These are phyloP conservation scores for Xiphophorus hellerii DNA, from an alignment of 2,113 vertebrate species.

Conservation along the genomic window DNA sequence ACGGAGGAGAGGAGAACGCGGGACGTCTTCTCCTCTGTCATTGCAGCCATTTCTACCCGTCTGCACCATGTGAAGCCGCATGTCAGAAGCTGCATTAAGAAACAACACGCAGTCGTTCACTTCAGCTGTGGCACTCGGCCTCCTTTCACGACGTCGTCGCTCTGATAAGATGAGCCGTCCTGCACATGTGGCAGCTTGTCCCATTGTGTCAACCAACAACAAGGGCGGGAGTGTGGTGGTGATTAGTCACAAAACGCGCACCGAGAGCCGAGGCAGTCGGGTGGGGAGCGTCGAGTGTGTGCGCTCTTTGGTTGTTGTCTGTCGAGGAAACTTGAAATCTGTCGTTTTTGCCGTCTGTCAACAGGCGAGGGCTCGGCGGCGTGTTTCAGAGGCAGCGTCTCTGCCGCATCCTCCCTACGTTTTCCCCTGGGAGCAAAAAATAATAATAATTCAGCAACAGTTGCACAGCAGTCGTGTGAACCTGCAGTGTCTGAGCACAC, in stretches of 20 bases:
- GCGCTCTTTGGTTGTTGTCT: slow-evolving; percentile 29
- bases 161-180: slow-evolving; percentile 33
- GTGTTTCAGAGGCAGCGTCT: slow-evolving; percentile 46
- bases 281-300: not conserved
- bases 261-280: slow-evolving; percentile 13
- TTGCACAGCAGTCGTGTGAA: slow-evolving; percentile 35
- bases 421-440: slow-evolving; percentile 22
- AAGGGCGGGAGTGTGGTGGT: slow-evolving; percentile 32
- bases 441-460: slow-evolving; percentile 18
- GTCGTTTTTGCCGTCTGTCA: slow-evolving; percentile 43
- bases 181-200: slow-evolving; percentile 58
- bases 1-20: not conserved
- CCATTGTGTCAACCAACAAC: slow-evolving; percentile 52
- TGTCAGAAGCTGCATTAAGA: slow-evolving; percentile 33
- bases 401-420: slow-evolving; percentile 18
- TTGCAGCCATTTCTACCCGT: slow-evolving; percentile 54
- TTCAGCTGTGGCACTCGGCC: slow-evolving; percentile 23
- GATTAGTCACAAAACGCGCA: slow-evolving; percentile 42
- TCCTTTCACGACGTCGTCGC: slow-evolving; percentile 16
- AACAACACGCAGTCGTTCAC: slow-evolving; percentile 18
- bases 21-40: slow-evolving; percentile 46
- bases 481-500: slow-evolving; percentile 19
- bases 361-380: slow-evolving; percentile 28
- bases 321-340: slow-evolving; percentile 51
- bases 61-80: slow-evolving; percentile 26